Conservation (phyloP, 2,888 invertebrate species). For the Sympetrum striolatum region DNA sequence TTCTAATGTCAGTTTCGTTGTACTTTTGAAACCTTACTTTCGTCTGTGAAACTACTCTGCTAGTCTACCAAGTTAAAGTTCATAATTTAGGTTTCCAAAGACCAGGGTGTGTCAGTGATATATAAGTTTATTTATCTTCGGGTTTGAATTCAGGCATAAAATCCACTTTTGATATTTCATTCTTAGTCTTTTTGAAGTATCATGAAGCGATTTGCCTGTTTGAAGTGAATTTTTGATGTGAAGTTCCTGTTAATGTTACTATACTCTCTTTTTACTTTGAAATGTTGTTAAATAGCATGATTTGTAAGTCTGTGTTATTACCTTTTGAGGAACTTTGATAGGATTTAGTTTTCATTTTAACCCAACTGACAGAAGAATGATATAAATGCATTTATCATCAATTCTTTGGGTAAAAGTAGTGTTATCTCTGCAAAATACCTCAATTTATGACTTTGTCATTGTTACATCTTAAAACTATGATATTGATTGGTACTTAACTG, state of each 20-base stretch:
- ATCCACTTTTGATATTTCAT: no score
- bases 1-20: background rate
- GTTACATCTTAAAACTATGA: background rate
- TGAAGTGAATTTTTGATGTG: background rate
- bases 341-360: background rate
- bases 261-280: background rate
- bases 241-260: constrained; percentile 18
- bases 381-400: background rate
- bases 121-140: no score
- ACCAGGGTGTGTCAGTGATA: no score
- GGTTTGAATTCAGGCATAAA: no score
- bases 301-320: background rate
- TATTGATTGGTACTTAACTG: background rate
- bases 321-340: background rate
- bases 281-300: background rate
- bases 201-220: background rate
- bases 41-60: background rate
- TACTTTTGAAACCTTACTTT: background rate
- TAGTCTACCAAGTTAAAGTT: background rate
- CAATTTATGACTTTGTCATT: background rate
- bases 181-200: no score
- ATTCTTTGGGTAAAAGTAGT: background rate
- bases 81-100: background rate
- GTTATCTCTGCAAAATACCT: background rate
- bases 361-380: background rate